Evolutionary conservation across 2,797 vertebrate genomes (phyloP).

Genomic region (Mus spretus): DNA sequence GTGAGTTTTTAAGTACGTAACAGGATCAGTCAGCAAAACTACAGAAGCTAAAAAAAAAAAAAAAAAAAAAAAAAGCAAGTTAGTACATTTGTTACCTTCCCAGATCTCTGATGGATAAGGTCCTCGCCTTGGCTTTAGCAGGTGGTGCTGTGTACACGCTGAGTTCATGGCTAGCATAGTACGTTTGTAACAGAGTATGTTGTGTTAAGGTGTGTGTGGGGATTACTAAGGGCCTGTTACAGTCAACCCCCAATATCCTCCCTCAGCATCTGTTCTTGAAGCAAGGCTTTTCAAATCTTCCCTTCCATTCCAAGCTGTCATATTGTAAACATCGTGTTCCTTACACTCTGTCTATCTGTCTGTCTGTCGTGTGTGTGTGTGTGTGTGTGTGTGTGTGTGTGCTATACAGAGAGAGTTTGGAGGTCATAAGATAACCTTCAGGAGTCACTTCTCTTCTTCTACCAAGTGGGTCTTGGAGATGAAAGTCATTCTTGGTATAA

Average conservation of each 20-base stretch:
- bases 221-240: neutral
- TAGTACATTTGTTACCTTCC: neutral
- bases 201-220: neutral
- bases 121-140: neutral
- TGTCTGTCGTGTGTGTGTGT: neutral
- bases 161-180: neutral
- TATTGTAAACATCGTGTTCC: neutral
- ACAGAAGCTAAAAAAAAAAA: neutral
- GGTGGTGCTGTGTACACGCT: neutral
- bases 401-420: neutral
- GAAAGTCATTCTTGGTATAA: neutral
- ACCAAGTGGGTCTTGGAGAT: neutral
- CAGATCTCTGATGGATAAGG: neutral
- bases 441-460: neutral
- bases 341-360: neutral
- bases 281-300: neutral
- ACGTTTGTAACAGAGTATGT: neutral
- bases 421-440: neutral
- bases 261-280: neutral
- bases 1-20: neutral
- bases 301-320: neutral
- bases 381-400: neutral
- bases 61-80: neutral
- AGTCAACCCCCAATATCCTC: neutral
- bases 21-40: neutral